phyloP scores from a whole-genome alignment of 2,888 invertebrate genomes.

The Ophion obscuratus region DNA sequence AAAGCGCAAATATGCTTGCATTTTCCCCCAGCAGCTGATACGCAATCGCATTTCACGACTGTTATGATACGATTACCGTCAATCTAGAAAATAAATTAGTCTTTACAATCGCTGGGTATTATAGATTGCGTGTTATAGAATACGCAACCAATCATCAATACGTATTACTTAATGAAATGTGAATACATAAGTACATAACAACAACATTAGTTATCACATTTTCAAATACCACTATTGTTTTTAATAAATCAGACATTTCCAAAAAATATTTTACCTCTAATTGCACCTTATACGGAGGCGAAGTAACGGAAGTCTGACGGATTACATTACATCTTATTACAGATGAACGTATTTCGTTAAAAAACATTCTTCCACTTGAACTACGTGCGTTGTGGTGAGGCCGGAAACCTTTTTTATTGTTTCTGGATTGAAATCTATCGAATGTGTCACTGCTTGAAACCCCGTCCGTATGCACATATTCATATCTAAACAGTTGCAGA shows the following conservation, averaged over 20 bases:
- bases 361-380: conserved; percentile 14
- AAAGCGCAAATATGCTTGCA: conserved; percentile 66
- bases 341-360: not conserved
- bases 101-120: not conserved
- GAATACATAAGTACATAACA: not conserved
- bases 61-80: conserved; percentile 48
- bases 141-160: no score
- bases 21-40: conserved; percentile 49
- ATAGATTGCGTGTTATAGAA: no score
- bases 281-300: conserved; percentile 38
- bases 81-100: conserved; percentile 12
- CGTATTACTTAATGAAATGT: conserved; percentile 1
- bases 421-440: conserved; percentile 12
- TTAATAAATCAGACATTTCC: not conserved
- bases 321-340: conserved; percentile 31
- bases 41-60: conserved; percentile 48
- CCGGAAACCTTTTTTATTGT: conserved; percentile 6
- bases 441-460: conserved; percentile 17
- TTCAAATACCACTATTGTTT: not conserved
- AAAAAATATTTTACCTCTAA: conserved; percentile 17
- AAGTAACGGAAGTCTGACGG: conserved; percentile 22
- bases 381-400: not conserved
- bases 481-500: not conserved
- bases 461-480: conserved; percentile 16
- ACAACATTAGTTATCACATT: conserved; percentile 4